phyloP scores from a whole-genome alignment of 1,140 invertebrate genomes.

The Bombus ignitus region DNA sequence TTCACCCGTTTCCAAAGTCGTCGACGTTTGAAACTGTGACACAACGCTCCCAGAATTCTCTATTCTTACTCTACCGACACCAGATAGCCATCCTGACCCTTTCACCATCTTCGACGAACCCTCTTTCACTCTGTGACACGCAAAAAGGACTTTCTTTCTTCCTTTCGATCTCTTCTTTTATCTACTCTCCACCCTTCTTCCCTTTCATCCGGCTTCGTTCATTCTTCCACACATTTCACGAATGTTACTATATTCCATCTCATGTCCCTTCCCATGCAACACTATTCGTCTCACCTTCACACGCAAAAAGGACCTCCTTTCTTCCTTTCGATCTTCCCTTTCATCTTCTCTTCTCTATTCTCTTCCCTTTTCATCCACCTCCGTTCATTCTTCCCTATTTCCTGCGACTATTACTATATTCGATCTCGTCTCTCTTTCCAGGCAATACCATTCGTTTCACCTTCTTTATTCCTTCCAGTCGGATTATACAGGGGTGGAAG shows the following conservation, averaged over 20 bases:
- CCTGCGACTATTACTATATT: not conserved
- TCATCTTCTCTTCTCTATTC: not conserved
- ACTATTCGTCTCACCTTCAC: not conserved
- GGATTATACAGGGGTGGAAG: not conserved
- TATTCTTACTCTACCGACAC: not conserved
- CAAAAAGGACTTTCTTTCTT: not conserved
- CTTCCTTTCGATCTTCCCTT: not conserved
- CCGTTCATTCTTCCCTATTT: not conserved
- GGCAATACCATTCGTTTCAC: not conserved
- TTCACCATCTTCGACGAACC: conserved; percentile 7
- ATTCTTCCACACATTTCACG: not conserved
- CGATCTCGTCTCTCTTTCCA: not conserved
- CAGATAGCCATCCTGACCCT: conserved; percentile 5
- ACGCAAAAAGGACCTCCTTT: not conserved
- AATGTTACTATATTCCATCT: not conserved
- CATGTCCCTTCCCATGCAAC: not conserved
- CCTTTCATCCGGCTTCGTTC: no score
- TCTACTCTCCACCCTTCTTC: not conserved
- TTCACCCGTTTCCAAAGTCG: conserved; percentile 17
- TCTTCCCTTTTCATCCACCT: no score
- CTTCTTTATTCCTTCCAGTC: not conserved
- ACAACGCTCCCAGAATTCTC: not conserved
- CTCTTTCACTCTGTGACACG: conserved; percentile 17
- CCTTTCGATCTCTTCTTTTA: not conserved
- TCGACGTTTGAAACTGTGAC: conserved; percentile 18